phyloP scores from a whole-genome alignment of 2,113 vertebrate genomes.

The Petrocephalus microphthalmus region DNA sequence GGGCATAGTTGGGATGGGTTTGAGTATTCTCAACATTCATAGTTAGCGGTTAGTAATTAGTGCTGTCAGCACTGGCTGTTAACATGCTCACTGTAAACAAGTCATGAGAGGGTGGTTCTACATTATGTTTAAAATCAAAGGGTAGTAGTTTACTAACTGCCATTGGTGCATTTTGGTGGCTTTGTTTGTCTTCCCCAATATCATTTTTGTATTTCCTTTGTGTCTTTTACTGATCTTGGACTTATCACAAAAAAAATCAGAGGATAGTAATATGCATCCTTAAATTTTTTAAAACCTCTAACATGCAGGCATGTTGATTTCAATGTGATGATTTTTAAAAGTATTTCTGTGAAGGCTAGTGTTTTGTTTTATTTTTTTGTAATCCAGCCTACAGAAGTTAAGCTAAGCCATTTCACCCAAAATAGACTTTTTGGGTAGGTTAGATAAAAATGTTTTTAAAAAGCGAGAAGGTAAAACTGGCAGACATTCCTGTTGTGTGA shows the following conservation, averaged over 20 bases:
- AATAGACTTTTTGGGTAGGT: constrained; percentile 53
- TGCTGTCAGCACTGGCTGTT: background rate
- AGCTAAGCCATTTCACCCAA: constrained; percentile 48
- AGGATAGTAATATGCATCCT: constrained; percentile 45
- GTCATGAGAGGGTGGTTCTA: background rate
- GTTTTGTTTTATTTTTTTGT: constrained; percentile 18
- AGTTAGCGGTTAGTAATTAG: background rate
- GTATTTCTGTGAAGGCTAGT: constrained; percentile 25
- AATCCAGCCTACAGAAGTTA: constrained; percentile 48
- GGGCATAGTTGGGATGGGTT: background rate
- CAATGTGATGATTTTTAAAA: constrained; percentile 29
- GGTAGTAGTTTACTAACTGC: background rate
- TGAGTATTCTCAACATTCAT: background rate
- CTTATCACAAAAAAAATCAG: constrained; percentile 38
- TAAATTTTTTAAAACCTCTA: constrained; percentile 47
- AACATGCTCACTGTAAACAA: background rate
- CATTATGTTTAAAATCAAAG: background rate
- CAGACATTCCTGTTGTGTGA: constrained; percentile 10
- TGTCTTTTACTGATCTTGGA: constrained; percentile 53
- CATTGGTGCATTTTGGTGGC: background rate
- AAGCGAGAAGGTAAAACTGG: constrained; percentile 17
- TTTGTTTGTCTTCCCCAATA: background rate
- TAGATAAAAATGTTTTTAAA: constrained; percentile 24
- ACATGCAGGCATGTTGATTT: constrained; percentile 81
- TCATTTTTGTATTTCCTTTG: constrained; percentile 54